phyloP scores from a whole-genome alignment of 2,113 vertebrate genomes.

The human region DNA sequence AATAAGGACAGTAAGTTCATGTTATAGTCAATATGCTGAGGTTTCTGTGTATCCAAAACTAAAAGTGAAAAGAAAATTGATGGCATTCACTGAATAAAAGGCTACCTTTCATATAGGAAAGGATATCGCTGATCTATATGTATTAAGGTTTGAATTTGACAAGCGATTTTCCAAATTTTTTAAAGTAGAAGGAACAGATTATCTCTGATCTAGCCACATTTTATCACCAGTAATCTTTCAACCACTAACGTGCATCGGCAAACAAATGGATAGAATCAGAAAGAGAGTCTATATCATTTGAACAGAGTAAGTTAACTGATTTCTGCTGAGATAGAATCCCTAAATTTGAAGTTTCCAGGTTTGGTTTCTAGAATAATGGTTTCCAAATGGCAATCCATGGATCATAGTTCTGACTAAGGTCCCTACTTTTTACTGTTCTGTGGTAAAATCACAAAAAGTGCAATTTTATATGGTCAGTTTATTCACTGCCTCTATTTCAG shows the following conservation, averaged over 20 bases:
- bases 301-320: not conserved
- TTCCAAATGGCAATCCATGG: not conserved
- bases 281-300: not conserved
- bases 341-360: not conserved
- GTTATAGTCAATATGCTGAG: not conserved
- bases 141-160: not conserved
- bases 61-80: constrained; percentile 10
- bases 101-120: not conserved
- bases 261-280: not conserved
- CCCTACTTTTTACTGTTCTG: not conserved
- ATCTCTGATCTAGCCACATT: not conserved
- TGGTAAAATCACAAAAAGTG: not conserved
- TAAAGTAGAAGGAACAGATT: not conserved
- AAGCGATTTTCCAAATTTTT: not conserved
- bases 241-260: not conserved
- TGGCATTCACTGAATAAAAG: not conserved
- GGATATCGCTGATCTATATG: not conserved
- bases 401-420: not conserved
- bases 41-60: not conserved
- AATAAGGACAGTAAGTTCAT: not conserved
- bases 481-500: not conserved
- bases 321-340: not conserved
- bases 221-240: not conserved
- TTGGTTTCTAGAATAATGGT: not conserved
- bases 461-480: not conserved